These are phyloP conservation scores for Drosophila sp. DNA, from an alignment of 1,140 invertebrate genomes.

Conservation along the genomic window DNA sequence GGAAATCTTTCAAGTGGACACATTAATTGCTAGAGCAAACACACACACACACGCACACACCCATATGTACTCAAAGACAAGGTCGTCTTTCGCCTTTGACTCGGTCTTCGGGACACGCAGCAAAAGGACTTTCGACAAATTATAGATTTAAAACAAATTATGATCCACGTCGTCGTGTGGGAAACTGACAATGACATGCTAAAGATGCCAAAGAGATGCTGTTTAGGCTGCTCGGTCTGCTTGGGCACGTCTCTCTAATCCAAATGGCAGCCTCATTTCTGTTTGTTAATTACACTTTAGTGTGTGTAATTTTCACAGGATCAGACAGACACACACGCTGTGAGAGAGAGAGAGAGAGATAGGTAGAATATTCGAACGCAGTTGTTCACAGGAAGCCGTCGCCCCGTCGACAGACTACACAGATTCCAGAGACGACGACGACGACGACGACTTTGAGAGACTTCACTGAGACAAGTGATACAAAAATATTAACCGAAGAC, in stretches of 20 bases:
- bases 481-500: slow-evolving; percentile 35
- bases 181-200: slow-evolving; percentile 60
- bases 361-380: slow-evolving; percentile 1
- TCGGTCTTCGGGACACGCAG: slow-evolving; percentile 24
- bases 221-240: slow-evolving; percentile 1
- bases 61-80: slow-evolving; percentile 21
- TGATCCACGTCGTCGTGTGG: slow-evolving; percentile 46
- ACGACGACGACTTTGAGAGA: slow-evolving; percentile 17
- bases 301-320: slow-evolving; percentile 78
- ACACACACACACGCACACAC: not conserved
- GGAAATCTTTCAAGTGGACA: slow-evolving; percentile 40
- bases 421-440: slow-evolving; percentile 22
- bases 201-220: slow-evolving; percentile 38
- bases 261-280: slow-evolving; percentile 76
- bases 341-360: slow-evolving; percentile 10
- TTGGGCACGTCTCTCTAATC: slow-evolving; percentile 64
- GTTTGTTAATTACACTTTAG: slow-evolving; percentile 77
- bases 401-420: slow-evolving; percentile 11
- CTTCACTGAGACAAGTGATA: slow-evolving; percentile 29
- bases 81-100: slow-evolving; percentile 33
- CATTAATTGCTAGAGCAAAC: slow-evolving; percentile 55
- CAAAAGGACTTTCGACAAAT: slow-evolving; percentile 37
- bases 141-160: slow-evolving; percentile 51
- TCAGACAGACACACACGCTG: slow-evolving; percentile 31
- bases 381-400: slow-evolving; percentile 64